Percentiles rank a stretch among this genome's conserved stretches.
These are phyloP conservation scores for Rhogogaster chlorosoma DNA, from an alignment of 2,888 invertebrate species.

Conservation along the genomic window DNA sequence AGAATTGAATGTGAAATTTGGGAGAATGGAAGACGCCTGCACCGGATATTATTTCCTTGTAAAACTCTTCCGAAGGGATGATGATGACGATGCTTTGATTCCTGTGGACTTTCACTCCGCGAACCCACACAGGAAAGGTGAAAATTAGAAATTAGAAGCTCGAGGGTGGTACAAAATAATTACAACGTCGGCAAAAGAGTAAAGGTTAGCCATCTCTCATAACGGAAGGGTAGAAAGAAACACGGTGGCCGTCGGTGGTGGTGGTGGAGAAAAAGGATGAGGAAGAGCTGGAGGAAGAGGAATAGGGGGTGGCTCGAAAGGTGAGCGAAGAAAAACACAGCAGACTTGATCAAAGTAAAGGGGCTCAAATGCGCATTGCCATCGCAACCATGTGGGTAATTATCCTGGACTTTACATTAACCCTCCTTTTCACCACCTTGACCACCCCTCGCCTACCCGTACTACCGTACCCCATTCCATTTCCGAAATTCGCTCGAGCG, in stretches of 20 bases:
- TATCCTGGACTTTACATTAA: conserved; percentile 76
- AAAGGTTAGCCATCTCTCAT: conserved; percentile 48
- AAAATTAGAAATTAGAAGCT: conserved; percentile 49
- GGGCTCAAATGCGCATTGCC: conserved; percentile 71
- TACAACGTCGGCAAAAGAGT: conserved; percentile 40
- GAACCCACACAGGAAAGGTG: conserved; percentile 12
- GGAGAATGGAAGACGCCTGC: neutral
- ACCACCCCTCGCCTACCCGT: conserved; percentile 52
- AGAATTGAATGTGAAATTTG: neutral
- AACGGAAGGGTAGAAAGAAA: conserved; percentile 14
- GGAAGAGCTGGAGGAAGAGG: conserved; percentile 4
- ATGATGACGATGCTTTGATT: neutral
- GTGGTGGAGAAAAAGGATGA: conserved; percentile 49
- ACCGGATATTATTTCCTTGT: neutral
- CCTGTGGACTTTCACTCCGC: neutral
- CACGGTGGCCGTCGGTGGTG: conserved; percentile 15
- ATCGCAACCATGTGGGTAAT: conserved; percentile 76
- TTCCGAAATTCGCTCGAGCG: neutral
- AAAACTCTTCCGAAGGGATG: neutral
- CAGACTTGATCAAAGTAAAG: conserved; percentile 76
- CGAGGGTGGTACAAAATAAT: conserved; percentile 40
- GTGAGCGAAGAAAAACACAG: conserved; percentile 76
- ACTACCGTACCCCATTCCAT: conserved; percentile 50
- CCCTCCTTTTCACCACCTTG: conserved; percentile 64
- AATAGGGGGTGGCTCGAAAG: conserved; percentile 65